Evolutionary conservation across 2,888 invertebrate genomes (phyloP).

Genomic region (Chrysina gloriosa): DNA sequence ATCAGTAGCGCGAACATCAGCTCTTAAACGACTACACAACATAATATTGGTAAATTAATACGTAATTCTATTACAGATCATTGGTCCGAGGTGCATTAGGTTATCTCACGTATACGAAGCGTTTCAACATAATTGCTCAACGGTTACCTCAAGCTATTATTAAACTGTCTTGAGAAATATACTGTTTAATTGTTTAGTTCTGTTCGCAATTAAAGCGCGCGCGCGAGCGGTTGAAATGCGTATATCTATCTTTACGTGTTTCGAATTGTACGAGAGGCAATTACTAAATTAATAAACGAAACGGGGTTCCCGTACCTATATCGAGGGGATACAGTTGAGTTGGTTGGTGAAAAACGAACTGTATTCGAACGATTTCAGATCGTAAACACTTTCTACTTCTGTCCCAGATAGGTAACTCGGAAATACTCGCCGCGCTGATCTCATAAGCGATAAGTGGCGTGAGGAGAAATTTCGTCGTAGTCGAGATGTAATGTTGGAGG

Average conservation of each 20-base stretch:
- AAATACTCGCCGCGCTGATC: conserved; percentile 1
- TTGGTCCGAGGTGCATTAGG: no score
- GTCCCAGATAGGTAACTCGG: conserved; percentile 4
- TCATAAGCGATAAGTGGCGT: neutral
- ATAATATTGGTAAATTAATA: no score
- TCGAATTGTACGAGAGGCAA: neutral
- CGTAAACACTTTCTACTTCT: neutral
- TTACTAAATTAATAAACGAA: neutral
- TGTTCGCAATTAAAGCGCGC: neutral
- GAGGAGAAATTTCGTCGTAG: neutral
- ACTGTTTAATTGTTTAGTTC: conserved; percentile 21
- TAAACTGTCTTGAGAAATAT: conserved; percentile 17
- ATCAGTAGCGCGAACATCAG: no score
- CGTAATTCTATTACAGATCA: no score
- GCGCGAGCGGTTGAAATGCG: neutral
- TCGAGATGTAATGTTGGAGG: neutral
- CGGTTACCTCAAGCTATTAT: conserved; percentile 12
- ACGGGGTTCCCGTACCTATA: neutral
- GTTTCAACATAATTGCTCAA: conserved; percentile 3
- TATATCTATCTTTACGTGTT: neutral
- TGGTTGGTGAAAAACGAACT: neutral
- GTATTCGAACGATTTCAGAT: neutral
- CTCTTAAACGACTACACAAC: no score
- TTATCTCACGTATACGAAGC: no score
- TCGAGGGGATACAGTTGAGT: neutral